phyloP scores from a whole-genome alignment of 2,113 vertebrate species.

The Myocastor coypus region DNA sequence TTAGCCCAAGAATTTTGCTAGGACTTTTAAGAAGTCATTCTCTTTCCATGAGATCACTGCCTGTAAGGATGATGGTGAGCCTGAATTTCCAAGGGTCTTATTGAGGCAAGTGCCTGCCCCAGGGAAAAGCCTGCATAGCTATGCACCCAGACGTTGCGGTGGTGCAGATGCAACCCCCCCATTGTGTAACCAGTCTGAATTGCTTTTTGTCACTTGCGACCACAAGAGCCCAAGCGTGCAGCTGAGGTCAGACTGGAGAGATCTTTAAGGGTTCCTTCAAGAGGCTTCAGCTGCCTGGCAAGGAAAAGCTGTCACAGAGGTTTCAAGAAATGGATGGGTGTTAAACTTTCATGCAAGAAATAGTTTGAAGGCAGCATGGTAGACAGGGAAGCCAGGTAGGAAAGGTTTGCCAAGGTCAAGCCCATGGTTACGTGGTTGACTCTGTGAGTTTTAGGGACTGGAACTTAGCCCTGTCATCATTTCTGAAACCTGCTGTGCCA shows the following conservation, averaged over 20 bases:
- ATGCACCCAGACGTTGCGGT: neutral
- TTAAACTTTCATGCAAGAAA: neutral
- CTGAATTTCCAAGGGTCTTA: neutral
- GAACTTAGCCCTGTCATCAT: neutral
- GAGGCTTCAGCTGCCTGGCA: neutral
- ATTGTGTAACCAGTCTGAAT: neutral
- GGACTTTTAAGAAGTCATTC: neutral
- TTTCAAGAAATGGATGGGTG: neutral
- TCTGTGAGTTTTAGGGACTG: neutral
- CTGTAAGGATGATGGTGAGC: neutral
- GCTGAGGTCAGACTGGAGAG: neutral
- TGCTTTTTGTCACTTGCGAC: neutral
- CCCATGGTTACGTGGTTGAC: neutral
- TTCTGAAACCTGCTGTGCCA: neutral
- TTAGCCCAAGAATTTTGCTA: neutral
- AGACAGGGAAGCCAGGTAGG: neutral
- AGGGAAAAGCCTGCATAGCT: neutral
- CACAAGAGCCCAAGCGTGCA: neutral
- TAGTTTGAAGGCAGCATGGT: neutral
- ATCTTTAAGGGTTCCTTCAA: neutral
- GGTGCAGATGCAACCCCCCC: no score
- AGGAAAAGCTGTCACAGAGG: neutral
- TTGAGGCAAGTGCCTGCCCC: neutral
- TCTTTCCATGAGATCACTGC: neutral
- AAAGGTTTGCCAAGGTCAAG: neutral